Base-by-base conservation (phyloP, 2,797 vertebrate genomes). In the Sebastes matsubarae region DNA sequence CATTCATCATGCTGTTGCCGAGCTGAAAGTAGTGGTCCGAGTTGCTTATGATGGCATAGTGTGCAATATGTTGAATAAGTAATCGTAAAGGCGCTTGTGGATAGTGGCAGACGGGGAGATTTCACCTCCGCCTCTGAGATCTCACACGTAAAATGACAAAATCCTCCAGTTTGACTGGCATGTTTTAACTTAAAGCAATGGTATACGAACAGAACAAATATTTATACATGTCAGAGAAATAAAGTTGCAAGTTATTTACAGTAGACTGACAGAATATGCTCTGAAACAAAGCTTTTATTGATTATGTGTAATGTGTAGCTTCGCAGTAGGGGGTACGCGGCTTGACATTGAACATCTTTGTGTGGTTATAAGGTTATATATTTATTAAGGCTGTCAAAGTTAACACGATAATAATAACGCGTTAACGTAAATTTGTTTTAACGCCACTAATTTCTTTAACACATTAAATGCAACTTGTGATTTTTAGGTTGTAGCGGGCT, bases 1-100 rank as follows among this genome's bases (percentile, higher is more conserved):
- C 94, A 93, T 92, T 94, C 93, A 91, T 91, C 92, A 87, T 16
- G 82, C 87, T 79, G 82, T 88, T 87, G 88, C 84, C 65, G n/a
- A 75, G 84, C 60, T 80, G 70, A 79, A 77, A 88, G 91, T 68
- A 86, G 72, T 6, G 75, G 73, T 84, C 86, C 42, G 59, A 79
- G 78, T 67, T 92, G 90, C 90, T 90, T 90, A 75, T 86, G 90
- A 91, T 93, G 91, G 91, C 93, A 88, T 75, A 2, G 75, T 34
- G 83, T 57, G 86, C 72, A 80, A 77, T 54, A 75, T 25, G 70
- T 80, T 83, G 83, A 89, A 83, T 75, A 81, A 82, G 80, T 84
- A 83, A 79, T 82, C 68, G 64, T 89, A 80, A 91, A 83, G 88
- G 77, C 54, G 75, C 69, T 50, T 72, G 61, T 63, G 83, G 77